These are phyloP conservation scores for Eristalis pertinax DNA, from an alignment of 2,888 invertebrate genomes.

Conservation along the genomic window DNA sequence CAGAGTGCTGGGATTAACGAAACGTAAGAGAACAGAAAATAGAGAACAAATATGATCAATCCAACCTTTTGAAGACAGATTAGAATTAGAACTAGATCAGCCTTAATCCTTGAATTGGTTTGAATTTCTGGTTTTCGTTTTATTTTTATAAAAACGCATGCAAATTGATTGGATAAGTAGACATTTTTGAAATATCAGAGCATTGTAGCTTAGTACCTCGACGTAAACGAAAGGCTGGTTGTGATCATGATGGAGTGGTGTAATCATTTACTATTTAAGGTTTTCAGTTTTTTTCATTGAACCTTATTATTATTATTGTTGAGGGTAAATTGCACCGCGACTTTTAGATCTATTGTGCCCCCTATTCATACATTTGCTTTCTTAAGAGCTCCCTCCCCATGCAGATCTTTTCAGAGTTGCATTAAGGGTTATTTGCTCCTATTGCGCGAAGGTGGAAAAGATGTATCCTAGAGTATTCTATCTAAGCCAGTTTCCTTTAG, in stretches of 20 bases:
- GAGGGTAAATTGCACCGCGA: no score
- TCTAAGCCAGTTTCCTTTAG: no score
- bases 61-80: conserved; percentile 1
- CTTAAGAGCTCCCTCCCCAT: no score
- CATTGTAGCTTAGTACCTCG: neutral
- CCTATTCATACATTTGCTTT: no score
- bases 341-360: no score
- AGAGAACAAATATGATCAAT: neutral
- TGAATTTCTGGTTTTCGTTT: neutral
- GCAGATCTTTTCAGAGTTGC: no score
- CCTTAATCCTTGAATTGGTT: neutral
- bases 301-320: no score
- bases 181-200: neutral
- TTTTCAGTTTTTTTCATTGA: no score
- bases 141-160: neutral
- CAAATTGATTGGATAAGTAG: neutral
- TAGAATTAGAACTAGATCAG: neutral
- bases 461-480: no score
- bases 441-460: no score
- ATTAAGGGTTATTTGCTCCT: no score
- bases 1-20: conserved; percentile 24
- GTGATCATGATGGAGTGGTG: neutral
- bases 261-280: no score
- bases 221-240: neutral
- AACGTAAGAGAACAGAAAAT: conserved; percentile 2